Evolutionary conservation across 2,888 invertebrate species (phyloP).

Genomic region (Auanema freiburgensis): DNA sequence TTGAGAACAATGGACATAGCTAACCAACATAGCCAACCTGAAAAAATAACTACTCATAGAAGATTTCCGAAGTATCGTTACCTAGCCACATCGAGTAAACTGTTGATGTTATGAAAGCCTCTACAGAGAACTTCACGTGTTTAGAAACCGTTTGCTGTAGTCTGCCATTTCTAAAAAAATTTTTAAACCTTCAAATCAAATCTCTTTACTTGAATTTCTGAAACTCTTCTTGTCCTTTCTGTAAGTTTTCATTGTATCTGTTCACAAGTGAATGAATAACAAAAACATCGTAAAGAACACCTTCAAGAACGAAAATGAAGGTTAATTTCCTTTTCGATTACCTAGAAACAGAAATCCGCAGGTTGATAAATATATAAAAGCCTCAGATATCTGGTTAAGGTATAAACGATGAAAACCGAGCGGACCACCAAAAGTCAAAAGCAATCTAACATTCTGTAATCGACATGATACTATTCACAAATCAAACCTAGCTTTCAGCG

Average conservation of each 20-base stretch:
- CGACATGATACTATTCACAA: too few relatives aligned
- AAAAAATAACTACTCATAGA: slow-evolving; percentile 4
- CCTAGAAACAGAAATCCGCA: slow-evolving; percentile 42
- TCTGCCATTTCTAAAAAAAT: slow-evolving; percentile 23
- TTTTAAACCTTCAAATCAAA: neutral
- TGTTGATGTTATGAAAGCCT: slow-evolving; percentile 25
- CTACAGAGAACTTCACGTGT: slow-evolving; percentile 29
- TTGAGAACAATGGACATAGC: slow-evolving; percentile 37
- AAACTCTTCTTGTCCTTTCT: slow-evolving; percentile 15
- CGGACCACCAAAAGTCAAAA: slow-evolving; percentile 38
- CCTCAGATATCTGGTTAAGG: slow-evolving; percentile 43
- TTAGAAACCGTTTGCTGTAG: slow-evolving; percentile 19
- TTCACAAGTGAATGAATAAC: slow-evolving; percentile 28
- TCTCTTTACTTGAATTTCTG: slow-evolving; percentile 9
- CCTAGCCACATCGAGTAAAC: slow-evolving; percentile 22
- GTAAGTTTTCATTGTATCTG: slow-evolving; percentile 22
- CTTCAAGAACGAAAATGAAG: slow-evolving; percentile 11
- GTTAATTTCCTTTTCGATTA: slow-evolving; percentile 13
- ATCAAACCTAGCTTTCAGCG: too few relatives aligned
- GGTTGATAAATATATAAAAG: slow-evolving; percentile 48
- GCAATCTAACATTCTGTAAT: too few relatives aligned
- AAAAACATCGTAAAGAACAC: slow-evolving; percentile 43
- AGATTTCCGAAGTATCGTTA: neutral
- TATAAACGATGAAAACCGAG: slow-evolving; percentile 46
- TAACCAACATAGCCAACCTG: slow-evolving; percentile 31